Base-by-base conservation (phyloP, 2,797 vertebrate species). In the Rhadinocentrus ornatus region DNA sequence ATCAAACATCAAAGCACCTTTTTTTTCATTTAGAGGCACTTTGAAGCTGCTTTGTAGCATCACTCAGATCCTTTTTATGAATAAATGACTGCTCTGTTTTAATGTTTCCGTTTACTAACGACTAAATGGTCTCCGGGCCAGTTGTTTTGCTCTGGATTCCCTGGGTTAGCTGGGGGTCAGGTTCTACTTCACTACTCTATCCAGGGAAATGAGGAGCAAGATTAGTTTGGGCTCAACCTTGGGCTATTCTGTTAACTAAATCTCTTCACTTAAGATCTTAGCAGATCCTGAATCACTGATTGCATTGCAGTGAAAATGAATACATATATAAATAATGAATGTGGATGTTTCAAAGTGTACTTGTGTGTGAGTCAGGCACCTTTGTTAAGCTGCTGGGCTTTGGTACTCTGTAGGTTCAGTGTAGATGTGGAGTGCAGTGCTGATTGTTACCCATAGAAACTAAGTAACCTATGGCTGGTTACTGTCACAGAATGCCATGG, bases 211-310 rank as follows among this genome's bases (percentile, higher is more conserved):
- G 75, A 89, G 87, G 66, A 84, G 89, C 72, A 70, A 85, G 89
- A 92, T 93, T 89, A 91, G 88, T 85, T 86, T 80, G 91, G 87
- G 72, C 87, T 87, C 64, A 86, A 91, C 92, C 90, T 90, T 86
- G 82, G 77, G 71, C 87, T 81, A 53, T 81, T 83, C 83, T 74
- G 73, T 71, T 81, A 86, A 73, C 41, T 27, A 61, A 74, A 81
- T 80, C 69, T 75, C 75, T 50, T 72, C 71, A 39, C 82, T 81
- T 76, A 63, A 88, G 71, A 71, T 73, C 76, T 87, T 86, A 18
- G 69, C 31, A 69, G 77, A 83, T 61, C 48, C 57, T 48, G 20
- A 81, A 71, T 81, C 66, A 48, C 6, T 62, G 71, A 79, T 86
- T 81, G 77, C 62, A 63, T 50, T 27, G 61, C 0, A 0, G 12